A percentile compares a stretch with the other conserved stretches of the same genome.
phyloP scores from a whole-genome alignment of 2,797 vertebrate genomes.

The Myiothlypis chrysogaster region DNA sequence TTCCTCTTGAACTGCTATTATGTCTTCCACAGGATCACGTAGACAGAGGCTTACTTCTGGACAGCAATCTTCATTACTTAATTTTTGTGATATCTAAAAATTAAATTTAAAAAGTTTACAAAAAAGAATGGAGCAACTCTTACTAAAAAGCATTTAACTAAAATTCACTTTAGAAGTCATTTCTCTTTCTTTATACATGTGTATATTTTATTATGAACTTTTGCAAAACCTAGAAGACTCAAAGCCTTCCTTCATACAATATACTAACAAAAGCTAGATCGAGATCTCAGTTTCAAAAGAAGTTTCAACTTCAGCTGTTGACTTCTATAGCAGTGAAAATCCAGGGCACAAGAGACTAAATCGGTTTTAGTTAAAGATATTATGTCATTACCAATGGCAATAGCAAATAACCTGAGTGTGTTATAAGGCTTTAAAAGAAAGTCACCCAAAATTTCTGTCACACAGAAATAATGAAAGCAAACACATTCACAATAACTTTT shows the following conservation, averaged over 20 bases:
- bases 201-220: neutral
- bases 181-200: neutral
- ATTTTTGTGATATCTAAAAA: conserved; percentile 25
- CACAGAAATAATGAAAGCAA: neutral
- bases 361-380: neutral
- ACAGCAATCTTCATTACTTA: conserved; percentile 9
- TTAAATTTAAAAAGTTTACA: neutral
- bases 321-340: neutral
- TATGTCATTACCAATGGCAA: neutral
- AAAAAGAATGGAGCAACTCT: neutral
- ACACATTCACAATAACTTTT: neutral
- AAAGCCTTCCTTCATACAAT: neutral
- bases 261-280: neutral
- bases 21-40: neutral
- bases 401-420: neutral
- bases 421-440: neutral
- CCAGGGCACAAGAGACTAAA: neutral
- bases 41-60: conserved; percentile 44
- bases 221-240: neutral
- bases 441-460: neutral
- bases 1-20: neutral
- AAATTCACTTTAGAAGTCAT: neutral
- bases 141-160: neutral
- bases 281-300: neutral
- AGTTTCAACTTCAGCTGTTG: neutral